Base-by-base conservation (phyloP, 2,797 vertebrate genomes). In the Lepus townsendii region DNA sequence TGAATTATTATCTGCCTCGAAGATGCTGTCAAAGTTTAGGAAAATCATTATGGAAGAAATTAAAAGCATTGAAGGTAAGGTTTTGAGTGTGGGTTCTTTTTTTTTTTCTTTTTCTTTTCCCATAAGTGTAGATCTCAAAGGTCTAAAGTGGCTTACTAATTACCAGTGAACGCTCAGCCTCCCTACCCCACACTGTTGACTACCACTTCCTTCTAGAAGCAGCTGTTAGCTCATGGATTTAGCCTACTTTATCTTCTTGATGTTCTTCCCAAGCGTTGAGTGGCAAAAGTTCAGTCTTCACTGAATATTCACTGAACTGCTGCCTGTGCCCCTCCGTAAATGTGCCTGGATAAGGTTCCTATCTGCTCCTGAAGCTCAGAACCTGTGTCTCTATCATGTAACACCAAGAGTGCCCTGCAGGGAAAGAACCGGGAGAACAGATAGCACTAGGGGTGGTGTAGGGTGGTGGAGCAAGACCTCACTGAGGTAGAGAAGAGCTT, bases 21-120 rank as follows among this genome's bases (percentile, higher is more conserved):
- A 98, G 87, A 99, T 99, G 98, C 97, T 99, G 17, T 0, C 4
- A 0, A 95, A 97, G 13, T 99, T 99, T 95, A 98, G 99, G 86
- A n/a, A 97, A 0, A 97, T 98, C 88, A 98, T 99, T 91, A 98
- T 97, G 92, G 89, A 94, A 71, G 98, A 98, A 96, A 93, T 98
- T 62, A 96, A 95, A 90, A 63, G 30, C 17, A 96, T 97, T 32
- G 0, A 26, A 97, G 90, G 99, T 98, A 92, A 98, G 98, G 97
- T 65, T 11, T 72, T 82, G 65, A 38, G 42, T 76, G 27, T 50
- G 7, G 47, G 38, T 72, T 22, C n/a, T 66, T 72, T 52, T 78
- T 88, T 54, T 78, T 60, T 75, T 30, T 77, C 84, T 32, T 83
- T 60, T 93, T 83, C 32, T 71, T 19, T 57, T 19, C 54, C 19